These are phyloP conservation scores for Sclerodermus sp. DNA, from an alignment of 2,888 invertebrate species.

Conservation along the genomic window DNA sequence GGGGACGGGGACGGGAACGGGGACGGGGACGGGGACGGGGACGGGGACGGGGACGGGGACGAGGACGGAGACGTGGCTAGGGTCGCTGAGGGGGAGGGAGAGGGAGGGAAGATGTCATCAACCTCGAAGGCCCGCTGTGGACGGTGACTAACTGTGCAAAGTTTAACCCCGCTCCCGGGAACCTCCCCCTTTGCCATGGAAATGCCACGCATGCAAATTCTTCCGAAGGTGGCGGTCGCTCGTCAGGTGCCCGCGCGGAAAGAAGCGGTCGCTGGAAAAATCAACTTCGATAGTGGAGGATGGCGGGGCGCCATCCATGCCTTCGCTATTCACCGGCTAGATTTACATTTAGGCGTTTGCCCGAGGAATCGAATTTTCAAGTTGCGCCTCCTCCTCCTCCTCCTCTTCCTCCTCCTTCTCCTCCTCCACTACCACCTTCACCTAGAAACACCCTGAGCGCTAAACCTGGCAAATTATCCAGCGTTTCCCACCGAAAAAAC, in stretches of 20 bases:
- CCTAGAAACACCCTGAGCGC: no score
- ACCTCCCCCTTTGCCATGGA: constrained; percentile 22
- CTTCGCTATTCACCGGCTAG: no score
- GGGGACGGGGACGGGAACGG: constrained; percentile 1
- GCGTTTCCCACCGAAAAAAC: no score
- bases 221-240: constrained; percentile 11
- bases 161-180: constrained; percentile 33
- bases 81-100: constrained; percentile 12
- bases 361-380: no score
- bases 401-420: no score
- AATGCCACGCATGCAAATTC: constrained; percentile 33
- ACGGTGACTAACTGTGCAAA: constrained; percentile 41
- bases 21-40: constrained; percentile 6
- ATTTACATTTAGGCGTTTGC: no score
- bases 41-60: constrained; percentile 8
- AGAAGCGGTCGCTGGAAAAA: background rate
- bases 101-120: constrained; percentile 36
- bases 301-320: no score
- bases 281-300: no score
- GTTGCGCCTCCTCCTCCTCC: no score
- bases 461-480: no score
- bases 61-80: constrained; percentile 6
- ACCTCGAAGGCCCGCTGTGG: constrained; percentile 27
- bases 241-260: background rate
- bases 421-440: no score